Conservation (phyloP, 1,140 invertebrate species). For the Tenebrio molitor region DNA sequence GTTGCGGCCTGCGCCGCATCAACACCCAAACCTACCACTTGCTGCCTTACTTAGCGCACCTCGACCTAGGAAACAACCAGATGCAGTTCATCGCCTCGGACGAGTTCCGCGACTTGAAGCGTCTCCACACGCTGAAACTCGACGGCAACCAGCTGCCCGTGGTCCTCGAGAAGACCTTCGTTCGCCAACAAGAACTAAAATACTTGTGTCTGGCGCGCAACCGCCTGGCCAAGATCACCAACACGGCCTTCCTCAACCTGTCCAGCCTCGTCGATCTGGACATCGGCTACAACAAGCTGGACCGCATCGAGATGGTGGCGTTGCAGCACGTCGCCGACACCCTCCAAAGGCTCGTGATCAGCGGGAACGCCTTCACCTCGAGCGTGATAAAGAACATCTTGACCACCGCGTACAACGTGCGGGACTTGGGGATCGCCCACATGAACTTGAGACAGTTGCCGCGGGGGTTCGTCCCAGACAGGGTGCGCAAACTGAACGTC, state of each 20-base stretch:
- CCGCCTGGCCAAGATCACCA: conserved; percentile 78
- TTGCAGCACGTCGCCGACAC: conserved; percentile 74
- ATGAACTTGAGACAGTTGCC: conserved; percentile 72
- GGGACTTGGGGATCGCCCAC: conserved; percentile 72
- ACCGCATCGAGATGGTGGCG: conserved; percentile 73
- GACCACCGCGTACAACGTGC: conserved; percentile 71
- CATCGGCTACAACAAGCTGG: conserved; percentile 81
- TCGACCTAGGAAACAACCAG: conserved; percentile 83
- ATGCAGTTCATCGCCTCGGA: conserved; percentile 83
- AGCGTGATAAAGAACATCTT: conserved; percentile 68
- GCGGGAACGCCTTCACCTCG: conserved; percentile 72
- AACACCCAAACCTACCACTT: conserved; percentile 84
- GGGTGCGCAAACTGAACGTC: conserved; percentile 71
- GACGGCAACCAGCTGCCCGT: conserved; percentile 85
- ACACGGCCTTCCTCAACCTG: conserved; percentile 78
- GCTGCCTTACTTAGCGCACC: conserved; percentile 75
- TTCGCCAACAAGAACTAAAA: conserved; percentile 73
- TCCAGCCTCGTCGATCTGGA: conserved; percentile 76
- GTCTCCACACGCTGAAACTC: conserved; percentile 76
- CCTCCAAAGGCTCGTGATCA: conserved; percentile 74
- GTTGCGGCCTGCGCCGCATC: conserved; percentile 78
- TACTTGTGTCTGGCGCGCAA: conserved; percentile 77
- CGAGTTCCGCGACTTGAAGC: conserved; percentile 78
- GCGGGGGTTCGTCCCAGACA: conserved; percentile 68
- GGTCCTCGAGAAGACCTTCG: conserved; percentile 80